Conservation (phyloP, 2,888 invertebrate genomes). For the Mimumesa dahlbomi region DNA sequence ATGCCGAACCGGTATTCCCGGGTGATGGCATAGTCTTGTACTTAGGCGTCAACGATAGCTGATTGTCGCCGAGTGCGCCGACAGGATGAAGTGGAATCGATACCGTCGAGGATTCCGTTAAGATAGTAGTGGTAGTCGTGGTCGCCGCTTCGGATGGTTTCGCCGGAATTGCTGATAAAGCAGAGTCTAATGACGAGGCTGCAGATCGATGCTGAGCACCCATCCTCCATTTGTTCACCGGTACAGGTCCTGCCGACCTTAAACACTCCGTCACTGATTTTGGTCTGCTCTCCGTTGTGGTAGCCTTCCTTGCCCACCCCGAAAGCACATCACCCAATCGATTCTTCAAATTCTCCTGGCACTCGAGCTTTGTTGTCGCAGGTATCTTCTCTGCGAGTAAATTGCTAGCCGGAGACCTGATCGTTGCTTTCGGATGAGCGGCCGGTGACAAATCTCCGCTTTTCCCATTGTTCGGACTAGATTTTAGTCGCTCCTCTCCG, state of each 20-base stretch:
- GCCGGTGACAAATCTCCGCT: conserved; percentile 44
- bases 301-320: conserved; percentile 51
- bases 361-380: conserved; percentile 28
- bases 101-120: conserved; percentile 82
- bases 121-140: conserved; percentile 77
- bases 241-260: conserved; percentile 67
- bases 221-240: conserved; percentile 76
- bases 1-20: conserved; percentile 76
- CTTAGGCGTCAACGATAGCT: conserved; percentile 77
- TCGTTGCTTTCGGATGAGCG: conserved; percentile 51
- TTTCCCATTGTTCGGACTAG: conserved; percentile 41
- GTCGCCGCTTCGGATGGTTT: conserved; percentile 30
- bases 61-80: conserved; percentile 69
- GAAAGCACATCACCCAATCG: conserved; percentile 33
- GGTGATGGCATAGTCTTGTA: conserved; percentile 84
- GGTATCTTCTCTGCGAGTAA: conserved; percentile 46
- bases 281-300: conserved; percentile 62
- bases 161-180: conserved; percentile 24
- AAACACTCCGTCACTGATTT: conserved; percentile 74
- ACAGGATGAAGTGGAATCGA: conserved; percentile 81
- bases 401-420: conserved; percentile 26
- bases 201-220: conserved; percentile 73
- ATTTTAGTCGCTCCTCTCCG: conserved; percentile 55
- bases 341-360: conserved; percentile 51
- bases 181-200: conserved; percentile 60